Percentiles rank a stretch among this genome's conserved stretches.
phyloP scores from a whole-genome alignment of 1,140 invertebrate species.

The Papilio polyxenes region DNA sequence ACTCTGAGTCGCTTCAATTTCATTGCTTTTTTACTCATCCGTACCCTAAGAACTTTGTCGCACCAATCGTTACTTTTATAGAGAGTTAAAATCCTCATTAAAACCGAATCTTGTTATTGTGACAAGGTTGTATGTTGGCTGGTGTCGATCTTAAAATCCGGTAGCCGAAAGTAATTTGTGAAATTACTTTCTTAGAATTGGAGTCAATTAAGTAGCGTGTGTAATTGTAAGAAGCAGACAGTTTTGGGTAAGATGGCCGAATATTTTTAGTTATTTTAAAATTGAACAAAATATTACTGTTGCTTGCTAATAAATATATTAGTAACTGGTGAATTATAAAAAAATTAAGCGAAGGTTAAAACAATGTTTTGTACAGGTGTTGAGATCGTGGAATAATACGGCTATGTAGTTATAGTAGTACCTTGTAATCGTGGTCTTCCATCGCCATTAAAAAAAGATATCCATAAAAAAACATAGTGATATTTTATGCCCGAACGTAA shows the following conservation, averaged over 20 bases:
- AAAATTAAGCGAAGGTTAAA: no score
- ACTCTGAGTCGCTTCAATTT: conserved; percentile 46
- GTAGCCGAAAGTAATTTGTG: conserved; percentile 80
- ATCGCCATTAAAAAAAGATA: no score
- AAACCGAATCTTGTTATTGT: conserved; percentile 39
- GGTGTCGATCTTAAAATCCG: conserved; percentile 72
- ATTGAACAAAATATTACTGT: conserved; percentile 15
- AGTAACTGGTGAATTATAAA: not conserved
- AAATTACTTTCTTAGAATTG: conserved; percentile 78
- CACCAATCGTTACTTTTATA: conserved; percentile 37
- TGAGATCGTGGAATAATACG: no score
- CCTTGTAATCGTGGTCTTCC: no score
- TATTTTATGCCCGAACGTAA: not conserved
- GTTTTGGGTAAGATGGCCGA: conserved; percentile 47
- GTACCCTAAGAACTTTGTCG: conserved; percentile 59
- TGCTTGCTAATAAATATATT: not conserved
- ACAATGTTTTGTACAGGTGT: no score
- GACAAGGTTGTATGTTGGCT: conserved; percentile 60
- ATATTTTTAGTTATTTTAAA: conserved; percentile 12
- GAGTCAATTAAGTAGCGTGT: conserved; percentile 70
- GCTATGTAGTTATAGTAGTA: no score
- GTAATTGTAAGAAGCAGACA: conserved; percentile 45
- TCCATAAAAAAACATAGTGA: no score
- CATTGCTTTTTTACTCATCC: conserved; percentile 61
- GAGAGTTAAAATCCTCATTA: conserved; percentile 28